Conservation (phyloP, 1,140 invertebrate genomes). For the Lycorma delicatula region DNA sequence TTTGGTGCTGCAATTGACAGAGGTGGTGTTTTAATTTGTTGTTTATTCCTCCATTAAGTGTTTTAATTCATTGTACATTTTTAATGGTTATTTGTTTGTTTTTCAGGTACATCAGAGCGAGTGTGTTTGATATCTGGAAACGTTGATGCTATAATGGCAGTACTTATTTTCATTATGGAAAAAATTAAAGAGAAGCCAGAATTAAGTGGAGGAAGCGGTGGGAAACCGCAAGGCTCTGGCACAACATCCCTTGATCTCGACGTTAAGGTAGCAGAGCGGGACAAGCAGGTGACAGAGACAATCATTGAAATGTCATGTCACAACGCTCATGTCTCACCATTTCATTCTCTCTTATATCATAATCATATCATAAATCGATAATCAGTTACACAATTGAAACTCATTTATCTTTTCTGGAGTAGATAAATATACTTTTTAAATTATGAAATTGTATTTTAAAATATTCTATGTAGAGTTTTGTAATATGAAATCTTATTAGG, state of each 20-base stretch:
- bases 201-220: constrained; percentile 52
- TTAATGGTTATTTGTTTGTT: constrained; percentile 3
- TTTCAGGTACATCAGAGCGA: constrained; percentile 87
- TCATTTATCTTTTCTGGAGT: too few species aligned
- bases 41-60: too few species aligned
- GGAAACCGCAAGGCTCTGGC: constrained; percentile 80
- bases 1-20: too few species aligned
- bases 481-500: too few species aligned
- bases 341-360: neutral
- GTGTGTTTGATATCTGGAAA: constrained; percentile 95
- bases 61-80: constrained; percentile 2
- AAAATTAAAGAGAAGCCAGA: constrained; percentile 98
- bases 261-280: constrained; percentile 63
- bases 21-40: too few species aligned
- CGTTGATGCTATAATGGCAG: constrained; percentile 85
- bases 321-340: neutral
- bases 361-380: too few species aligned
- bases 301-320: constrained; percentile 11
- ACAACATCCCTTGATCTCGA: constrained; percentile 15
- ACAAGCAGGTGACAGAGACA: constrained; percentile 58
- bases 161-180: constrained; percentile 94
- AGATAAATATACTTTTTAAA: too few species aligned
- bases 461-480: too few species aligned
- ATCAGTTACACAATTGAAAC: too few species aligned
- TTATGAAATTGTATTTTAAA: too few species aligned